These are phyloP conservation scores for Smittia sp. DNA, from an alignment of 2,888 invertebrate species.

Conservation along the genomic window DNA sequence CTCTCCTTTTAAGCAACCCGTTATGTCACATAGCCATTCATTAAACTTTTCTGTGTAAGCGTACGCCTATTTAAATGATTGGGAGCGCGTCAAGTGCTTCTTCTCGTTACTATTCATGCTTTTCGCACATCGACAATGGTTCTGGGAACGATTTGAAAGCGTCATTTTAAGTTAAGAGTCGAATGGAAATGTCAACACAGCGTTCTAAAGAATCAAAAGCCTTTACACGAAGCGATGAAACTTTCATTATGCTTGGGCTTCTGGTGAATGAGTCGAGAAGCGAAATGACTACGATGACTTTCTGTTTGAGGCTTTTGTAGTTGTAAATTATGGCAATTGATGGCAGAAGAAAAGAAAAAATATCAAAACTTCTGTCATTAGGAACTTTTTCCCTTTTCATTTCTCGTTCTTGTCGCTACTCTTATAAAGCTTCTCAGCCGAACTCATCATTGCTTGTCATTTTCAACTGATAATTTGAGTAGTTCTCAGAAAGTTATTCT, in stretches of 20 bases:
- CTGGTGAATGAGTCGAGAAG: background rate
- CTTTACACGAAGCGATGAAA: background rate
- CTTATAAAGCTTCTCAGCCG: background rate
- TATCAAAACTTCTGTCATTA: constrained; percentile 36
- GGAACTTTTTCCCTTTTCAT: background rate
- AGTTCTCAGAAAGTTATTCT: background rate
- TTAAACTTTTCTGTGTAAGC: background rate
- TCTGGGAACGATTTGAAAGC: background rate
- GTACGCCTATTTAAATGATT: too few relatives aligned
- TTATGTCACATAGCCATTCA: background rate
- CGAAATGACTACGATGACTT: background rate
- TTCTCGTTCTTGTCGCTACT: background rate
- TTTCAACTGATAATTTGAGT: constrained; percentile 2
- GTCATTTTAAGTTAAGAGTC: background rate
- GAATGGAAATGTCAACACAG: background rate
- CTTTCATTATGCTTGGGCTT: background rate
- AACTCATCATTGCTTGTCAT: background rate
- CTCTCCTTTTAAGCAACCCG: background rate
- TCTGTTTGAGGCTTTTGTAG: constrained; percentile 4
- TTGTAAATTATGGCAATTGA: constrained; percentile 29
- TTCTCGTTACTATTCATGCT: too few relatives aligned
- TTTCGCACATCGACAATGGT: background rate
- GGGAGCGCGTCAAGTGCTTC: too few relatives aligned
- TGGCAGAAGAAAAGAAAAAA: constrained; percentile 7
- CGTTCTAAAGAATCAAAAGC: background rate